Evolutionary conservation across 92 coral and sea anemone species (phyloP).

Genomic region (Anthopleura xanthogrammica): DNA sequence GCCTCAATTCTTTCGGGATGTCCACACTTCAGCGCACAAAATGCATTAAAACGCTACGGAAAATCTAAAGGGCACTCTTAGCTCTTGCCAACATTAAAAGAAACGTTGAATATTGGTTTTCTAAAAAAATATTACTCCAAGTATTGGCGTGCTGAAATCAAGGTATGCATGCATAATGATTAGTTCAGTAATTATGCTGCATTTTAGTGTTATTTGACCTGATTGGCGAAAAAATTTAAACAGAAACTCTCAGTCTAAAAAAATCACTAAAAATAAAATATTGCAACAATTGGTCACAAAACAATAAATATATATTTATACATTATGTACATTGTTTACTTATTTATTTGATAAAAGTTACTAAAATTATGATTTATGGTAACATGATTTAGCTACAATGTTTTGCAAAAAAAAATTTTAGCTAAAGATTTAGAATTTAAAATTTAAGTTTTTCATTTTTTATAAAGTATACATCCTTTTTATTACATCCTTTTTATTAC

Average conservation of each 20-base stretch:
- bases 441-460: no score
- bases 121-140: not conserved
- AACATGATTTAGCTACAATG: no score
- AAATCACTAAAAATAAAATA: not conserved
- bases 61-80: not conserved
- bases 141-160: not conserved
- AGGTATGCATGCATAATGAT: constrained; percentile 1
- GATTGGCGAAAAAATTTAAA: not conserved
- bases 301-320: not conserved
- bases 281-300: not conserved
- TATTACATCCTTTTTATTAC: no score
- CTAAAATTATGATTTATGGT: no score
- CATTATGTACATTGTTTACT: no score
- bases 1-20: not conserved
- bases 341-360: no score
- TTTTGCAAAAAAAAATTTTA: no score
- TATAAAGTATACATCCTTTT: no score
- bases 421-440: no score
- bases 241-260: not conserved
- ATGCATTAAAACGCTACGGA: not conserved
- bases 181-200: not conserved
- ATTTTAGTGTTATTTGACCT: not conserved
- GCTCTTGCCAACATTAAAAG: not conserved
- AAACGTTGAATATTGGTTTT: not conserved
- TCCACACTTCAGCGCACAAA: not conserved